Evolutionary conservation across 2,113 vertebrate genomes (phyloP).

Genomic region (Dipodomys spectabilis): DNA sequence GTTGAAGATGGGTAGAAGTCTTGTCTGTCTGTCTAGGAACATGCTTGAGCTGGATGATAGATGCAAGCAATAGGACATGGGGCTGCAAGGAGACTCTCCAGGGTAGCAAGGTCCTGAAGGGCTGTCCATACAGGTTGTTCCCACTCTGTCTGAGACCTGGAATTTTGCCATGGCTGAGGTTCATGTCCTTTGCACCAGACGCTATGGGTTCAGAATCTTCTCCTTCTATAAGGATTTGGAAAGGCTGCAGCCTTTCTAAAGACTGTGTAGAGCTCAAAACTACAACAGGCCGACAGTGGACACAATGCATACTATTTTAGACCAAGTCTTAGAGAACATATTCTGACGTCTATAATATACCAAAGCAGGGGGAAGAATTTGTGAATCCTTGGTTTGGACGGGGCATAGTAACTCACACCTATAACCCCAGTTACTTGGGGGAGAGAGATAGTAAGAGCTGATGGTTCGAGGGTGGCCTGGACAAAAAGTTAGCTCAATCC

Average conservation of each 20-base stretch:
- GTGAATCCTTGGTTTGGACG: too few relatives aligned
- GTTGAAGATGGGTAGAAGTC: neutral
- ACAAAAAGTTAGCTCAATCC: too few relatives aligned
- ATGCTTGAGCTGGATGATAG: too few relatives aligned
- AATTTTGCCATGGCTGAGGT: neutral
- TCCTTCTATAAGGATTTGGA: neutral
- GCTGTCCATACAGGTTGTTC: too few relatives aligned
- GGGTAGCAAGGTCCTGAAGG: neutral
- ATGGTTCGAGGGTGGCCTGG: too few relatives aligned
- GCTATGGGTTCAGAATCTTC: neutral
- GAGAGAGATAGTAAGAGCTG: too few relatives aligned
- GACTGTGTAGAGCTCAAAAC: neutral
- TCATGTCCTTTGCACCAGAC: neutral
- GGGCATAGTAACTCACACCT: too few relatives aligned
- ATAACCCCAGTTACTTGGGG: too few relatives aligned
- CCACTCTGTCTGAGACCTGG: neutral
- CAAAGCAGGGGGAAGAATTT: neutral
- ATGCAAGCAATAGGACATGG: rapidly evolving
- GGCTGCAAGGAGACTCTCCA: neutral
- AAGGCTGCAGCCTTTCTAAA: neutral
- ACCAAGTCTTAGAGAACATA: neutral
- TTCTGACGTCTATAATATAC: rapidly evolving
- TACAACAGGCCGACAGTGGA: too few relatives aligned
- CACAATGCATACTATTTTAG: too few relatives aligned
- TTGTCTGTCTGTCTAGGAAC: too few relatives aligned